Percentiles rank a stretch among this genome's conserved stretches.
These are phyloP conservation scores for Cephonodes hylas DNA, from an alignment of 2,888 invertebrate genomes.

Conservation along the genomic window DNA sequence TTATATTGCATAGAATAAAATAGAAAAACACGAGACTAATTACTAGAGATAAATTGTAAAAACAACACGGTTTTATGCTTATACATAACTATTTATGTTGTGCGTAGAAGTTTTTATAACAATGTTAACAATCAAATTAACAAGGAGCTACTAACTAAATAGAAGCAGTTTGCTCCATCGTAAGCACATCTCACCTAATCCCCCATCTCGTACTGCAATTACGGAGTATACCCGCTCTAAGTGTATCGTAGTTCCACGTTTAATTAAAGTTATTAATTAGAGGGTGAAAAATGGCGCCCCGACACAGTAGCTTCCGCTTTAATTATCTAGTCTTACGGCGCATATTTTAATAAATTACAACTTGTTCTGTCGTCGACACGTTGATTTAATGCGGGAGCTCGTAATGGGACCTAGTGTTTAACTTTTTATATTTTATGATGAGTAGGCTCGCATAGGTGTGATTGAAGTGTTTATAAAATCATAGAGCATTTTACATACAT, in stretches of 20 bases:
- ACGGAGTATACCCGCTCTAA: not conserved
- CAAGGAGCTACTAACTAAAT: not conserved
- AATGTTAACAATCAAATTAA: too few species aligned
- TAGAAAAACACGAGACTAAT: not conserved
- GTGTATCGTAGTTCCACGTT: not conserved
- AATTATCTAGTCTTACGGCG: not conserved
- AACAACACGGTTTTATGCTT: not conserved
- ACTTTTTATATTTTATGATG: too few species aligned
- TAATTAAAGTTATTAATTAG: constrained; percentile 2
- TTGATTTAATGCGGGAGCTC: not conserved
- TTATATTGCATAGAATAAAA: not conserved
- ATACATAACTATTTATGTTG: not conserved
- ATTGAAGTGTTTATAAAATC: too few species aligned
- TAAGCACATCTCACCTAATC: not conserved
- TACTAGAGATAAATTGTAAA: not conserved
- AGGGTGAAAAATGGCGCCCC: not conserved
- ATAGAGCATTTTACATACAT: too few species aligned
- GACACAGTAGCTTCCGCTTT: not conserved
- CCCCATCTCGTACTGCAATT: not conserved
- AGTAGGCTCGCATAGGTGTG: too few species aligned
- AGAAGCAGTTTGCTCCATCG: not conserved
- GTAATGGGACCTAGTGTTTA: too few species aligned
- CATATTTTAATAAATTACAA: not conserved
- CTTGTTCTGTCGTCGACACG: not conserved
- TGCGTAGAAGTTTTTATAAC: too few species aligned